Base-by-base conservation (phyloP, 1,140 invertebrate species). In the Pseudomyrmex concolor region DNA sequence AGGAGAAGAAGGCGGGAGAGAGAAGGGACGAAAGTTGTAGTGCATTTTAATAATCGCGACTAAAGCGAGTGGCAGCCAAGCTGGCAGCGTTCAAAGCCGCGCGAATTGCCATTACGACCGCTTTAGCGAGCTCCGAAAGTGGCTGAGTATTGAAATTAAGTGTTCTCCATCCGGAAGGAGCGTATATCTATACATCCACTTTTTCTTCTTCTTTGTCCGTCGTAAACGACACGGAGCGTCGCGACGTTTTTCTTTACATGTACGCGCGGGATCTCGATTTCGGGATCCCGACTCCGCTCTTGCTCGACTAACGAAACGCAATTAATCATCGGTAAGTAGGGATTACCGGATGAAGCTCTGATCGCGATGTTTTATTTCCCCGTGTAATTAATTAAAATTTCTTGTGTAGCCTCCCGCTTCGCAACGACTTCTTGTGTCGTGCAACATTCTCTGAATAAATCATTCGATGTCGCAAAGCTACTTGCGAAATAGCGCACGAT, bases 31-130 rank as follows among this genome's bases (percentile, higher is more conserved):
- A 2, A 66, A 62, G 81, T 68, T 84, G 73, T 80, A 86, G 86
- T 81, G 83, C 83, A 87, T 90, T 90, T 90, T 89, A 90, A 90
- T 90, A 90, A 90, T 89, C 89, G 85, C 34, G 68, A 72, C 77
- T 83, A 83, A 84, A 89, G 87, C 62, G 83, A 87, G 74, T 68
- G 68, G 78, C 86, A 80, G 77, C 34, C 74, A 81, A 34, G 54
- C 84, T 71, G 64, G 25, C 78, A 59, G 57, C 60, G 74, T 67
- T 83, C 80, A 88, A 88, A 84, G 86, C 76, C 78, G 70, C 66
- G 86, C 78, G 86, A 90, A 90, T 88, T 88, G 89, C 88, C 86
- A 88, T 85, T 88, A 86, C 78, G 63, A 63, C 22, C 67, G 70
- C 67, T 89, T 84, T 77, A 77, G 77, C 74, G 62, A 70, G 76